Conservation (phyloP, 92 coral and sea anemone species). For the Umimayanthus chanpuru region DNA sequence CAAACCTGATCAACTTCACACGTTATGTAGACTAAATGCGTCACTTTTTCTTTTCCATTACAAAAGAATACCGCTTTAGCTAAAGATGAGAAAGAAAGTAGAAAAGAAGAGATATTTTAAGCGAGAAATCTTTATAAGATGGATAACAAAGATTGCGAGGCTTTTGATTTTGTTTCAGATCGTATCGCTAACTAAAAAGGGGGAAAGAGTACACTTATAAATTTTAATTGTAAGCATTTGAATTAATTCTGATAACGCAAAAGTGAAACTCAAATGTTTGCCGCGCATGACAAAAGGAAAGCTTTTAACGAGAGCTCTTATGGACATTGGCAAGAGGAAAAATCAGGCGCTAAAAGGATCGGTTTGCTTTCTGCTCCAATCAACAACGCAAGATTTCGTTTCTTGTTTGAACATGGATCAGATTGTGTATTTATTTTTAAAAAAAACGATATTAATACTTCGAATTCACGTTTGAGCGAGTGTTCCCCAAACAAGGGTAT, state of each 20-base stretch:
- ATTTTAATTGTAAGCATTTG: constrained; percentile 18
- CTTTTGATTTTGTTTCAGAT: constrained; percentile 4
- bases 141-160: neutral
- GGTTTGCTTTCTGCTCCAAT: constrained; percentile 37
- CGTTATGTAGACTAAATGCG: constrained; percentile 21
- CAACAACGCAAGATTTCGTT: constrained; percentile 7
- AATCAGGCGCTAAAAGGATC: constrained; percentile 48
- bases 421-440: constrained; percentile 33
- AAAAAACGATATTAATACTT: constrained; percentile 34
- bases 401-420: constrained; percentile 44
- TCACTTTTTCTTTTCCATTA: constrained; percentile 18
- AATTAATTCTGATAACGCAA: constrained; percentile 56
- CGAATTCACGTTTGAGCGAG: constrained; percentile 30
- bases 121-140: neutral
- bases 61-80: constrained; percentile 11
- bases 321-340: constrained; percentile 43
- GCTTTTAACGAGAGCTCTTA: constrained; percentile 65
- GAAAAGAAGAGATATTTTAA: neutral
- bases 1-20: constrained; percentile 37
- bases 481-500: constrained; percentile 25
- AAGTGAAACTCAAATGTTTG: constrained; percentile 67
- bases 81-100: neutral
- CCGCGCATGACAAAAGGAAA: constrained; percentile 66
- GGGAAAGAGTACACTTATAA: neutral
- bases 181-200: constrained; percentile 9